Evolutionary conservation across 2,797 vertebrate genomes (phyloP).

Genomic region (Eospalax fontanierii): DNA sequence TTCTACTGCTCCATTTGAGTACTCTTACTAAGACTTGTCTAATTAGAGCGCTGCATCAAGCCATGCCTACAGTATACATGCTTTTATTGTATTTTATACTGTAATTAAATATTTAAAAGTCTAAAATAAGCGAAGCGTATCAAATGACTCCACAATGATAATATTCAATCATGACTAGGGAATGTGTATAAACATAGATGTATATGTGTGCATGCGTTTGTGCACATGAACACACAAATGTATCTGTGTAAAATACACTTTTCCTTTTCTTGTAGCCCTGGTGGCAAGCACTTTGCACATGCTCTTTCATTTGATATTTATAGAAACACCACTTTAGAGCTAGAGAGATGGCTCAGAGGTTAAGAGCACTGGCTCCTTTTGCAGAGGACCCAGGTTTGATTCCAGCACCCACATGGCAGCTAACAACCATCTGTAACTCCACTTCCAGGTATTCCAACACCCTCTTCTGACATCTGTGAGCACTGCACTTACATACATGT

Average conservation of each 20-base stretch:
- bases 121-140: background rate
- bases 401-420: too few species aligned
- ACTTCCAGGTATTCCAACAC: too few species aligned
- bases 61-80: background rate
- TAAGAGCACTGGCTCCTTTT: too few species aligned
- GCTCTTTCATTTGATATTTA: slow-evolving; percentile 1
- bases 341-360: too few species aligned
- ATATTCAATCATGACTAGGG: background rate
- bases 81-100: background rate
- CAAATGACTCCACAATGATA: background rate
- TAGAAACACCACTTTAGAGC: background rate
- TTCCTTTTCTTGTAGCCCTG: background rate
- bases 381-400: too few species aligned
- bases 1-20: background rate
- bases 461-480: too few species aligned
- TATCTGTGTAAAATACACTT: background rate
- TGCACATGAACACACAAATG: background rate
- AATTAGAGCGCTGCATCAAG: background rate
- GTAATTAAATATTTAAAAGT: background rate
- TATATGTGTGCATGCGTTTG: too few species aligned
- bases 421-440: too few species aligned
- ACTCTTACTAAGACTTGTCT: background rate
- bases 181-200: background rate
- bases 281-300: background rate
- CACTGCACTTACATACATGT: too few species aligned